Evolutionary conservation across 2,888 invertebrate genomes (phyloP), one percentile per base, ranked within the genome.

Genomic region (Tethea ocularis): DNA sequence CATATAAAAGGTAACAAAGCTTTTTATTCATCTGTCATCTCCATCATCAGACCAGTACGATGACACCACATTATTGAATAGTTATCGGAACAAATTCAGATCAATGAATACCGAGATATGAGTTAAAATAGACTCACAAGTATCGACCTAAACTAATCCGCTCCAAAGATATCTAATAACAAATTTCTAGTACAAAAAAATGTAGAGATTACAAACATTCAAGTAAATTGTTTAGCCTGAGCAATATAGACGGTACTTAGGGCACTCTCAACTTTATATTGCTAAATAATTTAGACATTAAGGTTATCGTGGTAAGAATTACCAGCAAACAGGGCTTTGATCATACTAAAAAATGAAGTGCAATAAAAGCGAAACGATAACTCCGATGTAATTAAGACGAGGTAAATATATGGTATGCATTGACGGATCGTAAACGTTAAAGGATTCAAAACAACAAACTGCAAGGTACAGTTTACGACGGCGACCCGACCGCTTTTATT

Each of bases 381-480:
- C 84, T 80, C 74, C 72, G 67, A 71, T 75, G 86, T 91, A 91
- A 92, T 92, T 91, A 91, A 91, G 89, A 91, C 83, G 82, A 87
- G 83, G 87, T 87, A 88, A 87, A 88, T 89, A 90, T 88, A 88
- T 87, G 86, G 84, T 86, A 86, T 82, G 86, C 84, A 92, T 91
- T 90, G 91, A 89, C 90, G 88, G 87, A 84, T 88, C 91, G 83
- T 92, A 91, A 92, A 92, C 54, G 72, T 71, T 82, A 84, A 89
- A 89, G 88, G 88, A 87, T 88, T 89, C 85, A 84, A 84, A 87
- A 87, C 87, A 91, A 89, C 87, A 86, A 91, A 91, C 88, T 90
- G 91, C 89, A 89, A 88, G 85, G 84, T 81, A 86, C 80, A 77
- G 80, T 91, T 91, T 91, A 91, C 87, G 91, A 89, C 75, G 79